Evolutionary conservation across 2,888 invertebrate genomes (phyloP).

Genomic region (Nephrocerus scutellatus): DNA sequence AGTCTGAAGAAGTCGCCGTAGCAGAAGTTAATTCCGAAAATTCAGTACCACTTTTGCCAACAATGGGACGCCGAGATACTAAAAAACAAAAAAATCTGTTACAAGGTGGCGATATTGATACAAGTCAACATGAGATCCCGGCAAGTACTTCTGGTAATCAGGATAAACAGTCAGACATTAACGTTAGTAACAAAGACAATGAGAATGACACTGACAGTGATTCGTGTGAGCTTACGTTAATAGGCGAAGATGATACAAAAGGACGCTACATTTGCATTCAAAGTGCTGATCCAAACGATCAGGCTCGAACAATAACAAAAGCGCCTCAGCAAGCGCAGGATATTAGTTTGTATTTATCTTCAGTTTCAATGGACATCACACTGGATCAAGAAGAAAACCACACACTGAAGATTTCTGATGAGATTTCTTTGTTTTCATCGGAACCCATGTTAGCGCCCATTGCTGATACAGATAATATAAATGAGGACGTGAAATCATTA

Average conservation of each 20-base stretch:
- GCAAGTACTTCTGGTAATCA: no score
- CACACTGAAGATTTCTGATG: slow-evolving; percentile 30
- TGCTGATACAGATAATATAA: no score
- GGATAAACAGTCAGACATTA: no score
- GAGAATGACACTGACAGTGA: no score
- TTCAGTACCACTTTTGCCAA: no score
- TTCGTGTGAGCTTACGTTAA: slow-evolving; percentile 18
- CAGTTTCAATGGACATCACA: slow-evolving; percentile 33
- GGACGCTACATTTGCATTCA: slow-evolving; percentile 14
- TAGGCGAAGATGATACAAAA: slow-evolving; percentile 20
- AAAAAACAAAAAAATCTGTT: no score
- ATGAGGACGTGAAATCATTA: background rate
- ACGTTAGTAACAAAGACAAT: no score
- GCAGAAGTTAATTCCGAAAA: no score
- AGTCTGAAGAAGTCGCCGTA: no score
- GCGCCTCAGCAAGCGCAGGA: slow-evolving; percentile 3
- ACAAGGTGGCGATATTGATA: no score
- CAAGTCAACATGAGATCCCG: no score
- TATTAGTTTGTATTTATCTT: slow-evolving; percentile 24
- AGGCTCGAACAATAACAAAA: slow-evolving; percentile 1
- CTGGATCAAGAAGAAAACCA: slow-evolving; percentile 35
- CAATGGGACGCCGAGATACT: no score
- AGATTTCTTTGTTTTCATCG: slow-evolving; percentile 23
- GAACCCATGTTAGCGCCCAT: slow-evolving; percentile 10
- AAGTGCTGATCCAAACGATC: slow-evolving; percentile 22